Evolutionary conservation across 2,797 vertebrate species (phyloP), one percentile per base, ranked within the genome.

Genomic region (Chaetodon trifasciatus): DNA sequence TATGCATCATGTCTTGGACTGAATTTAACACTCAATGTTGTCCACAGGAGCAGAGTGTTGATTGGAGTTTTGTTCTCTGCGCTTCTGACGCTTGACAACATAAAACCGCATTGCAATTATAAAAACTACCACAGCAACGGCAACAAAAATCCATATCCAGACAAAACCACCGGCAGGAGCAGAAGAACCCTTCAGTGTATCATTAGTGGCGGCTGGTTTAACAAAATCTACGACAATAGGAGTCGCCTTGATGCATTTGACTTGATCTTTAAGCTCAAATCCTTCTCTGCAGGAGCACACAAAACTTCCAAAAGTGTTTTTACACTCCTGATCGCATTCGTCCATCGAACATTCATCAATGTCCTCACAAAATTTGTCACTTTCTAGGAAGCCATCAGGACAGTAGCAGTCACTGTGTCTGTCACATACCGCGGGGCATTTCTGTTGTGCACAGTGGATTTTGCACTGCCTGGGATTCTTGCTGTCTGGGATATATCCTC

Each of bases 241-340:
- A 16, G 84, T 81, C 8, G 9, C 50, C 12, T 56, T 24, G 5
- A 82, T 11, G 61, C 94, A 96, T 24, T 68, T 46, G 24, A n/a
- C 67, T 17, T 56, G 0, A 3, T 68, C 35, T 23, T 76, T 66
- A 5, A 93, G 89, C 0, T 67, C 15, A n/a, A 78, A 94, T 8
- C 90, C 92, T 17, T 83, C 9, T 4, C 0, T 0, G 42, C 95
- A 95, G 3, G 63, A 85, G 40, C 95, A 96, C 21, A 17, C 8
- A n/a, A 86, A 95, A 71, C 88, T 58, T n/a, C 95, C 95, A 1
- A 85, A 74, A 0, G 82, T 91, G 76, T 96, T 95, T 1, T 6
- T 9, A 61, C 95, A 96, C 0, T 2, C 0, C 0, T 93, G 89
- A 0, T 74, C 63, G 32, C 95, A 96, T 1, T 0, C 0, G 0